Evolutionary conservation across 1,140 invertebrate species (phyloP).

Genomic region (Eumaeus atala): DNA sequence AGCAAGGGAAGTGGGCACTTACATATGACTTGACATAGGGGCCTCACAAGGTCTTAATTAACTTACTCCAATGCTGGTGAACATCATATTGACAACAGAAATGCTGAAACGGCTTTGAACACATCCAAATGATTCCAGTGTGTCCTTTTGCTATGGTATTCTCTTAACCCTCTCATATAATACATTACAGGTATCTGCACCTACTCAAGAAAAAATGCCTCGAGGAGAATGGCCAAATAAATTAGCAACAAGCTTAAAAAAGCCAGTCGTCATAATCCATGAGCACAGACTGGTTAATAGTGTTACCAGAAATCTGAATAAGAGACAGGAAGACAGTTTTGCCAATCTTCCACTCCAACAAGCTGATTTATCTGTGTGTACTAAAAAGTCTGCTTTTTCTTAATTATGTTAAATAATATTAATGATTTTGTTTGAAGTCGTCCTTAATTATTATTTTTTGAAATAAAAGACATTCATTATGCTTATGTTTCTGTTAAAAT

Average conservation of each 20-base stretch:
- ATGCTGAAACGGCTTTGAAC: too few species aligned
- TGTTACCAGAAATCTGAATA: slow-evolving; percentile 22
- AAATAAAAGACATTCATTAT: too few species aligned
- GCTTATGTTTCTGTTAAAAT: too few species aligned
- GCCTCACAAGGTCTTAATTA: too few species aligned
- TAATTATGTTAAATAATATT: not conserved
- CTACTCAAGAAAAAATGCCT: slow-evolving; percentile 40
- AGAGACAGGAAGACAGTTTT: slow-evolving; percentile 45
- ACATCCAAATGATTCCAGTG: too few species aligned
- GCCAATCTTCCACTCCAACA: slow-evolving; percentile 44
- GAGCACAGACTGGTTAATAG: slow-evolving; percentile 33
- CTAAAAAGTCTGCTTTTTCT: slow-evolving; percentile 38
- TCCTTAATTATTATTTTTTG: too few species aligned
- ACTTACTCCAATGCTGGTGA: too few species aligned
- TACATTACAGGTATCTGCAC: slow-evolving; percentile 42
- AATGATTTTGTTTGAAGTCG: not conserved
- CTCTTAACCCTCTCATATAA: not conserved
- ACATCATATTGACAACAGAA: too few species aligned
- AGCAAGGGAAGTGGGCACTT: too few species aligned
- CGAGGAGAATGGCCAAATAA: slow-evolving; percentile 40
- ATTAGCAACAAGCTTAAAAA: slow-evolving; percentile 33
- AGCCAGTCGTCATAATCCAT: slow-evolving; percentile 48
- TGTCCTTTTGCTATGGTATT: too few species aligned
- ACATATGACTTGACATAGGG: too few species aligned
- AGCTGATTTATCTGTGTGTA: slow-evolving; percentile 54